A percentile compares a stretch with the other conserved stretches of the same genome.
Conservation (phyloP, 2,113 vertebrate species). For the Callithrix jacchus region DNA sequence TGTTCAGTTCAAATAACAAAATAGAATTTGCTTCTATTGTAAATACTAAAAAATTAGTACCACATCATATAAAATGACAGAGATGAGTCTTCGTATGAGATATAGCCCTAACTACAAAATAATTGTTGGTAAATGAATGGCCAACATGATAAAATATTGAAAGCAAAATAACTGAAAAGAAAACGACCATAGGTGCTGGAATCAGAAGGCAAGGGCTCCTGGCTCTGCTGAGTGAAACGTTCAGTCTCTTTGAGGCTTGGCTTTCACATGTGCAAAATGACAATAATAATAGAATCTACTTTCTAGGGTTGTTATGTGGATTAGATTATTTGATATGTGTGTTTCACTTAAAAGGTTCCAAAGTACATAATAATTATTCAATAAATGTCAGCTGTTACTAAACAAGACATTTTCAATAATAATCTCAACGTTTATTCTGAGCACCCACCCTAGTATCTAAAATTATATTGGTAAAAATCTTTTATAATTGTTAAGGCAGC, state of each 20-base stretch:
- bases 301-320: not conserved
- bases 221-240: not conserved
- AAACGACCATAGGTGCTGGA: not conserved
- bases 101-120: not conserved
- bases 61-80: not conserved
- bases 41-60: conserved; percentile 36
- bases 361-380: not conserved
- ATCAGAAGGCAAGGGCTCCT: not conserved
- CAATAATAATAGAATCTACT: not conserved
- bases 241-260: not conserved
- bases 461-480: conserved; percentile 6
- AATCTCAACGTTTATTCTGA: not conserved
- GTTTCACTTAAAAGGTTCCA: not conserved
- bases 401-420: not conserved
- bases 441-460: not conserved
- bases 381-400: not conserved
- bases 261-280: not conserved
- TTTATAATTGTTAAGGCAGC: not conserved
- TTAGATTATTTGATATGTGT: not conserved
- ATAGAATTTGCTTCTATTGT: conserved; percentile 29
- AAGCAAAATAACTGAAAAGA: not conserved
- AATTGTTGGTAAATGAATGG: not conserved
- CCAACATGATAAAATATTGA: not conserved
- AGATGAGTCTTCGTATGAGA: not conserved
- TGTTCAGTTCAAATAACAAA: conserved; percentile 41